phyloP scores from a whole-genome alignment of 2,888 invertebrate species.

The Mayetiola destructor region DNA sequence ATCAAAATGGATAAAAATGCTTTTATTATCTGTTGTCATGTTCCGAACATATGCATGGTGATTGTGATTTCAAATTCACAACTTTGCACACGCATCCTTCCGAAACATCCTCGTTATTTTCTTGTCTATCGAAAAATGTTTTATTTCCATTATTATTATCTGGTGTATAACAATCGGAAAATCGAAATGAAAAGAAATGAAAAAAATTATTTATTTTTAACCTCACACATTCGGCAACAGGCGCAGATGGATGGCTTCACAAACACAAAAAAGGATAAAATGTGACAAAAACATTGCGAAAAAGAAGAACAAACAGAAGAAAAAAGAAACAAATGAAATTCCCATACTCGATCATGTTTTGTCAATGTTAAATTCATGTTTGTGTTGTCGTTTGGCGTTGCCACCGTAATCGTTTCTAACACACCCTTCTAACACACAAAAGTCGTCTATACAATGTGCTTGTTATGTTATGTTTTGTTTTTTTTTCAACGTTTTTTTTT shows the following conservation, averaged over 20 bases:
- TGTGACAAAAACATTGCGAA: neutral
- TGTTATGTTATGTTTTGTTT: too few species aligned
- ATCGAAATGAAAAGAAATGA: conserved; percentile 3
- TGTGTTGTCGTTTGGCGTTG: neutral
- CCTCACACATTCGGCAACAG: neutral
- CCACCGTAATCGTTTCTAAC: too few species aligned
- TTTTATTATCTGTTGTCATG: conserved; percentile 12
- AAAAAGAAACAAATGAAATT: neutral
- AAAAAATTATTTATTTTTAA: conserved; percentile 5
- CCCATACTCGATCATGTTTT: conserved; percentile 1
- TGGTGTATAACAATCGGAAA: neutral
- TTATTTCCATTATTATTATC: neutral
- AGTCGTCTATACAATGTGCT: too few species aligned
- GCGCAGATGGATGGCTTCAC: neutral
- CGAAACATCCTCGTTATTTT: neutral
- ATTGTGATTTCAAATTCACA: neutral
- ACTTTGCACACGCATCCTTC: neutral
- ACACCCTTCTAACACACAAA: too few species aligned
- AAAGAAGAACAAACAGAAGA: neutral
- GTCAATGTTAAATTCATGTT: neutral
- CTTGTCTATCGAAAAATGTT: neutral
- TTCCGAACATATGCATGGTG: too few species aligned
- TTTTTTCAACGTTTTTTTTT: too few species aligned
- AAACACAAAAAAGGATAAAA: neutral
- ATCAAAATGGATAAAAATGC: neutral